phyloP scores from a whole-genome alignment of 1,140 invertebrate species.

The Brachionus paranguensis region DNA sequence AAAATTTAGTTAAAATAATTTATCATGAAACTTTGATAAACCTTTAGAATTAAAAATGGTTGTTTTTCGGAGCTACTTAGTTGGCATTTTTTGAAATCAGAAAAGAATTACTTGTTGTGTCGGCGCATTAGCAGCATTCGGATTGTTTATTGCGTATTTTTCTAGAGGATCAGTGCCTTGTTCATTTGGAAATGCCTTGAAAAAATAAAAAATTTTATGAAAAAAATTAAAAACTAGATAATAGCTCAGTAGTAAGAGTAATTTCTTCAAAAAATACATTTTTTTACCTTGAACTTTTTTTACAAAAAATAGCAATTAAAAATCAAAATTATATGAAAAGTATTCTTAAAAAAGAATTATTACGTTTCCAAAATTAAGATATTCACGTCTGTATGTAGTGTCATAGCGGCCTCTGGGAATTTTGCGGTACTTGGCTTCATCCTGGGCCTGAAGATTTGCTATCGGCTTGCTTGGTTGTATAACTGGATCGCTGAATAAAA shows the following conservation, averaged over 20 bases:
- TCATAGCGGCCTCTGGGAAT: constrained; percentile 13
- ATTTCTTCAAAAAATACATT: no score
- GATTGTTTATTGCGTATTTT: constrained; percentile 9
- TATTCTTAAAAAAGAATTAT: background rate
- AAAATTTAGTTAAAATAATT: no score
- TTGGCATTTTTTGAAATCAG: background rate
- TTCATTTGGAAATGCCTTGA: constrained; percentile 1
- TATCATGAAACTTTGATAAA: no score
- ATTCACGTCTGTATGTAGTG: constrained; percentile 36
- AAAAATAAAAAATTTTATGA: background rate
- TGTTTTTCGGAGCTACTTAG: background rate
- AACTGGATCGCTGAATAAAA: constrained; percentile 13
- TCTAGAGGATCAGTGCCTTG: background rate
- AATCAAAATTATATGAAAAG: background rate
- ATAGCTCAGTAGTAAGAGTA: no score
- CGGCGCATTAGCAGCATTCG: background rate
- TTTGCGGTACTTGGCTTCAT: background rate
- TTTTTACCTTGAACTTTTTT: background rate
- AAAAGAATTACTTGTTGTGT: constrained; percentile 25
- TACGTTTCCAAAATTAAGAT: constrained; percentile 30
- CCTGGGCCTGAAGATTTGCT: constrained; percentile 9
- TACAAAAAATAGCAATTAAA: background rate
- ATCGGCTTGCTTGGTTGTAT: constrained; percentile 17
- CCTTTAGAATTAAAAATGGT: background rate
- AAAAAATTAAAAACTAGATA: no score